Evolutionary conservation across 2,888 invertebrate genomes (phyloP), one percentile per base, ranked within the genome.

Genomic region (Drosophila cracens): DNA sequence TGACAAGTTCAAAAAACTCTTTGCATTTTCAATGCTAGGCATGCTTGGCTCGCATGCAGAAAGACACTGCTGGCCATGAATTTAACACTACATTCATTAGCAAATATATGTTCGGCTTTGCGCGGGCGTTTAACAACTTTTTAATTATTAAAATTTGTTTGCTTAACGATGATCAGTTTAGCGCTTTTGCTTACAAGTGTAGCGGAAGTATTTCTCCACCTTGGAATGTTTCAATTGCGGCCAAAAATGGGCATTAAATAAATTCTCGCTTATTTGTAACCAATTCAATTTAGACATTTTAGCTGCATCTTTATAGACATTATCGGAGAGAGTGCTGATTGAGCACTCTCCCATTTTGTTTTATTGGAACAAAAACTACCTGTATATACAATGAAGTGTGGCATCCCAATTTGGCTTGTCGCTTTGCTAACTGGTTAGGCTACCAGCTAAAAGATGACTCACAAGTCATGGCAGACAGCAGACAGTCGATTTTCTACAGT

Each of bases 381-480:
- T 46, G 40, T 10, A 5, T 4, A 40, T 11, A 18, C 10, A n/a
- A 29, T 29, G 2, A 29, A 27, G 29, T 21, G 31, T 31, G 52
- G 4, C 25, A 18, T 21, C 38, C 31, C 27, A 38, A 51, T 36
- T 49, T 58, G 58, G 64, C 10, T 27, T 27, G 31, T 16, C 29
- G 38, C n/a, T 64, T 31, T 31, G 49, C 36, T 56, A 58, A 64
- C 64, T 49, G 64, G 57, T 58, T 65, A 11, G 34, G 33, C 38
- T 36, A 57, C 13, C 57, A 64, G 57, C 5, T 25, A 25, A 63
- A 36, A 63, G 46, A 56, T 64, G 64, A 64, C 21, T 64, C 64
- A 56, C 31, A 38, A 33, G 4, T 58, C 64, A 58, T 48, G 13
- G 4, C 25, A 31, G 46, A 34, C 33, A 7, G 6, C n/a, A 31